Evolutionary conservation across 23 tunicate species (phyloP).

Genomic region (Styela clava): DNA sequence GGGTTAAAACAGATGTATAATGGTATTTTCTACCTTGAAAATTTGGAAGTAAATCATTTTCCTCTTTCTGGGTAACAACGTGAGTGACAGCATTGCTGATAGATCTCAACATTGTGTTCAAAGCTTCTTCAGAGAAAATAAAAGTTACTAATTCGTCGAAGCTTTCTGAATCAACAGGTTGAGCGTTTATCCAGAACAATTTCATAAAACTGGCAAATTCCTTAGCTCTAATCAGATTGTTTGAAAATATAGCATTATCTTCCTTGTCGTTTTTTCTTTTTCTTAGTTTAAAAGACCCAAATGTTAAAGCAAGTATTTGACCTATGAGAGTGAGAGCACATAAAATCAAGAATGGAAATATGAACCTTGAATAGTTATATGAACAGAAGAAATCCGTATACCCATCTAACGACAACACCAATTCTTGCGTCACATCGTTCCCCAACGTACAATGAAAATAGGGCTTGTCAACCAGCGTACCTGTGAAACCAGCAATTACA

Average conservation of each 20-base stretch:
- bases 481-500: background rate
- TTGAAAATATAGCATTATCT: conserved; percentile 1
- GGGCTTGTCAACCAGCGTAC: background rate
- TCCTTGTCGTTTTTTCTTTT: background rate
- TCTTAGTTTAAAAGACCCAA: conserved; percentile 13
- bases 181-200: conserved; percentile 8
- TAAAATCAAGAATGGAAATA: conserved; percentile 7
- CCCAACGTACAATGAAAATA: conserved; percentile 5
- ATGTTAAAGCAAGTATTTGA: background rate
- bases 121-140: conserved; percentile 10
- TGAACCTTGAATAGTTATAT: background rate
- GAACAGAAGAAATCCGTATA: background rate
- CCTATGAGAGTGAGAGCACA: background rate
- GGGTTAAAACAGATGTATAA: background rate
- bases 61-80: background rate
- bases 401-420: background rate
- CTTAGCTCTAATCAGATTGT: background rate
- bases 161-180: conserved; percentile 10
- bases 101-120: conserved; percentile 5
- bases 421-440: background rate
- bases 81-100: background rate
- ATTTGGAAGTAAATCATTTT: background rate
- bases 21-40: background rate
- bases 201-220: conserved; percentile 12
- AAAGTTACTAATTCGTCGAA: background rate